These are phyloP conservation scores for Zapus hudsonius DNA, from an alignment of 2,113 vertebrate species.

Conservation along the genomic window DNA sequence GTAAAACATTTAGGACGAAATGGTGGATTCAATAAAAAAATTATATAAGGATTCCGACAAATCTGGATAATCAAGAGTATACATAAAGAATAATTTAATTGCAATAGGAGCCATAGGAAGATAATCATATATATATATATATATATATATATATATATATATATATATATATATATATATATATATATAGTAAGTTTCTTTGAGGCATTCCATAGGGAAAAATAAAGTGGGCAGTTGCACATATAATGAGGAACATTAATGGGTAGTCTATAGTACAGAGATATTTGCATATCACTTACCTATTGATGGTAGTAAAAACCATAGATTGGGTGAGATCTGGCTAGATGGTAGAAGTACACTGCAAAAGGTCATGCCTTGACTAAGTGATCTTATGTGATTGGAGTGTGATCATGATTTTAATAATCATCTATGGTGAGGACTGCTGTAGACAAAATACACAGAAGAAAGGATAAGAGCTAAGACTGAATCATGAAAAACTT, in stretches of 20 bases:
- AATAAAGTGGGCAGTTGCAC: slow-evolving; percentile 2
- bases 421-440: slow-evolving; percentile 1
- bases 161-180: not conserved
- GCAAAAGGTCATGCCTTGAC: not conserved
- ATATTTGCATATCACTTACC: not conserved
- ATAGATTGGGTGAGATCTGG: not conserved
- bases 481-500: slow-evolving; percentile 2
- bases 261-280: not conserved
- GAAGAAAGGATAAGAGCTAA: not conserved
- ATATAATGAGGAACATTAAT: not conserved
- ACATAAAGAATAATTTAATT: not conserved
- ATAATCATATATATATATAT: not conserved
- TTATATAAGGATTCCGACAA: not conserved
- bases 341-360: not conserved
- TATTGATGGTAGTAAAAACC: not conserved
- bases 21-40: not conserved
- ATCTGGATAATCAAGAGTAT: not conserved
- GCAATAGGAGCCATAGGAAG: not conserved
- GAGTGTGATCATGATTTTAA: not conserved
- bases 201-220: slow-evolving; percentile 15
- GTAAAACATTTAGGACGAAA: not conserved
- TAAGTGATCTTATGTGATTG: slow-evolving; percentile 20
- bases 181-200: not conserved
- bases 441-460: not conserved
- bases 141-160: not conserved